Base-by-base conservation (phyloP, 2,888 invertebrate genomes). In the Chrysodeixis includens region DNA sequence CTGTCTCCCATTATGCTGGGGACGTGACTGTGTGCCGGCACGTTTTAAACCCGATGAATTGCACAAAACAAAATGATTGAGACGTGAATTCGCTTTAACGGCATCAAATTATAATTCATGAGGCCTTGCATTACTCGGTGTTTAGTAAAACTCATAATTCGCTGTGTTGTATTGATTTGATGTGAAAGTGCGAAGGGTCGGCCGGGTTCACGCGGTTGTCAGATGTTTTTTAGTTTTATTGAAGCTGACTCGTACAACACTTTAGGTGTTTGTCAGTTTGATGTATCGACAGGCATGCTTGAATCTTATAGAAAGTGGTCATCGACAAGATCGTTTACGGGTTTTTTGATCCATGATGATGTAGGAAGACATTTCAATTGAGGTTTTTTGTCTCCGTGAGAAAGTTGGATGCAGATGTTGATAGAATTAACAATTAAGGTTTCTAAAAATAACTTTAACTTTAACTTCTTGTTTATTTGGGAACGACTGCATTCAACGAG, bases 161-260 rank as follows among this genome's bases (percentile, higher is more conserved):
- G 66, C 76, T 86, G 76, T 78, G 79, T 88, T 88, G 86, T 88
- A 71, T 58, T 51, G 75, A 76, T 63, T 73, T 35, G 70, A 86
- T 85, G 89, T 88, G 91, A 92, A 92, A 92, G 91, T 88, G 63
- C 58, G 71, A 73, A 85, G 81, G 89, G 90, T 91, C 91, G 87
- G 18, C 20, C 79, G 82, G 89, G 90, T 91, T 90, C 89, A 69
- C 83, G 18, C 18, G 9, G 18, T 49, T 84, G 88, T 88, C 87
- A 85, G 77, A 80, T 65, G 66, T 66, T 85, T 84, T 85, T 78
- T 68, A 71, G 58, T 74, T 86, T 88, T 87, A 85, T 81, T 69
- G 70, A 59, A 72, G 20, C 75, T 81, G 83, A 80, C 69, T 18
- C 46, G 14, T 10, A 49, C 46, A 49, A 84, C 79, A 79, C 78